Percentiles rank a stretch among this genome's conserved stretches.
phyloP scores from a whole-genome alignment of 1,140 invertebrate species.

The Alviniconcha marisindica region DNA sequence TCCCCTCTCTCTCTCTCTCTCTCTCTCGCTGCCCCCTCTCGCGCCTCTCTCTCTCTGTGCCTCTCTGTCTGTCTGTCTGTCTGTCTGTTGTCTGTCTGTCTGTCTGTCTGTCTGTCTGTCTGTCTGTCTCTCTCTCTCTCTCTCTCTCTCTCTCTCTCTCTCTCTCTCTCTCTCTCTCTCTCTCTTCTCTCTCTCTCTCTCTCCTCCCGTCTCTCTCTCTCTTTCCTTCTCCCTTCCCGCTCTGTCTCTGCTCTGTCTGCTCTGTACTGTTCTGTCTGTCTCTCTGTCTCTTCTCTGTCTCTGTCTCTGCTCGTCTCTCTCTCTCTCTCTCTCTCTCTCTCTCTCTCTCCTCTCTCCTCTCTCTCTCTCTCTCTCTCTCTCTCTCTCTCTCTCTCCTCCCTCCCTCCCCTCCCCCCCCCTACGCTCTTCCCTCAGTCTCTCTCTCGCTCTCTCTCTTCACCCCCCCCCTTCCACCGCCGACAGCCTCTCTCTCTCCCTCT shows the following conservation, averaged over 20 bases:
- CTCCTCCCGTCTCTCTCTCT: neutral
- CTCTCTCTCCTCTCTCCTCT: neutral
- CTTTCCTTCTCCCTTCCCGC: neutral
- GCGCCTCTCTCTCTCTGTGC: neutral
- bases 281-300: neutral
- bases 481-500: too few relatives aligned
- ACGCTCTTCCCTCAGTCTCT: neutral
- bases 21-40: neutral
- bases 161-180: neutral
- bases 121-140: neutral
- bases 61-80: too few relatives aligned
- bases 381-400: neutral
- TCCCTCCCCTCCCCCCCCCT: neutral
- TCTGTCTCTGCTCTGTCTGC: neutral
- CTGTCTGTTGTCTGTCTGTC: neutral
- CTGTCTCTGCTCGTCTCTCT: neutral
- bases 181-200: neutral
- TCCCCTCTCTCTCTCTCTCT: neutral
- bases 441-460: neutral
- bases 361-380: slow-evolving; percentile 18
- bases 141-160: neutral
- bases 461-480: too few relatives aligned
- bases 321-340: neutral
- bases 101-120: neutral
- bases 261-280: neutral